Evolutionary conservation across 2,888 invertebrate genomes (phyloP), one percentile per base, ranked within the genome.

Genomic region (Agapostemon virescens): DNA sequence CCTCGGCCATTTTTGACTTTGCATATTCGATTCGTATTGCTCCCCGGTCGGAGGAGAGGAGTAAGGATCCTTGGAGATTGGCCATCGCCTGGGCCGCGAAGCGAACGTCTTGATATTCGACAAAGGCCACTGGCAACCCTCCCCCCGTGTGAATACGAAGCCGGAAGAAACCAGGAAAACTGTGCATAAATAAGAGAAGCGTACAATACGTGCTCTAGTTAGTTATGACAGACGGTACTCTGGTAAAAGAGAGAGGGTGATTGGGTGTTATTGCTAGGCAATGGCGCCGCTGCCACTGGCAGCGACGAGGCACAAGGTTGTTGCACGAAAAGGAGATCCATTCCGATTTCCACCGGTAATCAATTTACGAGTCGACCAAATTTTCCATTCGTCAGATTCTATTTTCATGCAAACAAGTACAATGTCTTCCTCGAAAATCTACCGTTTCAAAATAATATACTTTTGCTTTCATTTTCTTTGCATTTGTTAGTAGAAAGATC

Each of bases 21-120:
- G 99, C 99, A 95, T 97, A 99, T 95, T 99, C 99, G 94, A 99
- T 98, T 93, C 98, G 97, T 93, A 99, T 98, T 93, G 98, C 98
- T 90, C 98, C 98, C 93, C 98, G 97, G 93, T 98, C 98, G 89
- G 98, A 98, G 93, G 98, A 98, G 93, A 98, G 96, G 92, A 98
- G 96, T 94, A 97, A 96, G 93, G 98, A 97, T 93, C 99, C 99
- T 94, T 99, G 98, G 91, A 99, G 96, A 92, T 97, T 95, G 92
- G 96, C 96, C 96, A 98, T 96, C 91, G 98, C 98, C 92, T 97
- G 96, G 93, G 97, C 95, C 92, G 99, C 99, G 94, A 96, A 97
- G 91, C 96, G 94, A 91, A 98, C 95, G 94, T 97, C 98, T 95
- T 96, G 96, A 95, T 98, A 99, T 95, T 99, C 98, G 94, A 98